phyloP scores from a whole-genome alignment of 2,113 vertebrate species.

The Rynchops niger region DNA sequence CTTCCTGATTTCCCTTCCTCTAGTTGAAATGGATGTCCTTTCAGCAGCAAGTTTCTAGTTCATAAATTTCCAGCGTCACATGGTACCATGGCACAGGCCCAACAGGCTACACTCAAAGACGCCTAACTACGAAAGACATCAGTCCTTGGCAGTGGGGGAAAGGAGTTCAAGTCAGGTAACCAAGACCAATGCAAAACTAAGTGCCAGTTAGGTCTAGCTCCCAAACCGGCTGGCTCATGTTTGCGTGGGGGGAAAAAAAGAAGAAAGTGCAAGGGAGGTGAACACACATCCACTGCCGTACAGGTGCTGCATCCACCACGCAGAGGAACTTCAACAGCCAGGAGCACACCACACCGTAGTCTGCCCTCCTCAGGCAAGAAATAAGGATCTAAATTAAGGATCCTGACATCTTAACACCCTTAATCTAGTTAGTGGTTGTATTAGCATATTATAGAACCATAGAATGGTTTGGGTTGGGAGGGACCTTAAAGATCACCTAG shows the following conservation, averaged over 20 bases:
- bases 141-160: background rate
- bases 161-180: background rate
- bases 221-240: background rate
- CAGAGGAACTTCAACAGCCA: background rate
- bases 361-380: background rate
- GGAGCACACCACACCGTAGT: fast-evolving
- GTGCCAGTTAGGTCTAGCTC: background rate
- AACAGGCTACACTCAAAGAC: background rate
- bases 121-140: background rate
- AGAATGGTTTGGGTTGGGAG: too few species aligned
- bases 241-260: background rate
- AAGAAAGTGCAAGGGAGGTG: fast-evolving
- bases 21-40: background rate
- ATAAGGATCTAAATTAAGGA: background rate
- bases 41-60: background rate
- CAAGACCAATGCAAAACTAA: background rate
- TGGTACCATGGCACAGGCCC: background rate
- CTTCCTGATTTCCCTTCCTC: background rate
- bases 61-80: background rate
- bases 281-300: background rate
- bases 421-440: background rate
- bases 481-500: too few species aligned
- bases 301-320: fast-evolving
- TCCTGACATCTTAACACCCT: background rate
- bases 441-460: background rate